phyloP scores from a whole-genome alignment of 2,113 vertebrate species.

The Alces alces region DNA sequence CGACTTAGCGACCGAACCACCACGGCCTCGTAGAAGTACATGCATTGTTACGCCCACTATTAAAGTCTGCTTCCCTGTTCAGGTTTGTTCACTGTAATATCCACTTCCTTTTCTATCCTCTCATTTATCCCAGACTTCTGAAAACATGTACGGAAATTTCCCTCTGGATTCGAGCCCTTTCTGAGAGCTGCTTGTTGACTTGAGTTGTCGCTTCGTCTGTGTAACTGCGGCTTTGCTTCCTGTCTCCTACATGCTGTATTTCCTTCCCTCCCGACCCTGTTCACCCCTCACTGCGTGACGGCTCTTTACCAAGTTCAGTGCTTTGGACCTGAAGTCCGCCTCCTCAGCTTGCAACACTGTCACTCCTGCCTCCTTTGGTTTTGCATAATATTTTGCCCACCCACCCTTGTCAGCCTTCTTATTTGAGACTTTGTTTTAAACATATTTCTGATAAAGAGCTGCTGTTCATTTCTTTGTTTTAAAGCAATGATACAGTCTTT shows the following conservation, averaged over 20 bases:
- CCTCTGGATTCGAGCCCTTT: not conserved
- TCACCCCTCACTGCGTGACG: too few relatives aligned
- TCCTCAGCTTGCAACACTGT: not conserved
- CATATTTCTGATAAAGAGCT: not conserved
- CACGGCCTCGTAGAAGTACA: not conserved
- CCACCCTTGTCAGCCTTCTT: not conserved
- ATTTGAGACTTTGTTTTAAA: not conserved
- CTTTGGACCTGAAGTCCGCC: not conserved
- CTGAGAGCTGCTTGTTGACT: not conserved
- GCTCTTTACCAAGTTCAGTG: not conserved
- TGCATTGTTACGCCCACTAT: not conserved
- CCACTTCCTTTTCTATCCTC: not conserved
- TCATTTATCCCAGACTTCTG: not conserved
- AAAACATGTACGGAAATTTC: not conserved
- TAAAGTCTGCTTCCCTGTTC: not conserved
- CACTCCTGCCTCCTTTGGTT: not conserved
- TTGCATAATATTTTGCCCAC: not conserved
- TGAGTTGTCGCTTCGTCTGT: too few relatives aligned
- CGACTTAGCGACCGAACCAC: accelerated
- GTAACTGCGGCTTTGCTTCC: not conserved
- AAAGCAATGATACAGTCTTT: not conserved
- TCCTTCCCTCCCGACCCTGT: not conserved
- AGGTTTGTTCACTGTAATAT: not conserved
- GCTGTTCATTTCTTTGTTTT: not conserved
- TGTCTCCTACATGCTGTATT: not conserved